Conservation (phyloP, 2,888 invertebrate species). For the Scaptomyza cyrtandrae region DNA sequence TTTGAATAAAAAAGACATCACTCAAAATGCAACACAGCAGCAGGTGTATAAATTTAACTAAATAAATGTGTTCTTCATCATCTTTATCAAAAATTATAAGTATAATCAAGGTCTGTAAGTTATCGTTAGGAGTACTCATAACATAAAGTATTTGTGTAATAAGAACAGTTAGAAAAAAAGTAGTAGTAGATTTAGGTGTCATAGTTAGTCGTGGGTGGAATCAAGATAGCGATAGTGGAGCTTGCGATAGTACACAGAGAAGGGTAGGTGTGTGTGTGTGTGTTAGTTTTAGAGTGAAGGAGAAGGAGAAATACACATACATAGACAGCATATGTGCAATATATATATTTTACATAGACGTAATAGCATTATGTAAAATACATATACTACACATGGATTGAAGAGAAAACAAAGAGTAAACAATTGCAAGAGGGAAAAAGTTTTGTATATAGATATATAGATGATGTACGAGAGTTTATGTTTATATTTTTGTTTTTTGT, state of each 20-base stretch:
- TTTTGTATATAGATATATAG: constrained; percentile 27
- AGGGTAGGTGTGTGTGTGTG: background rate
- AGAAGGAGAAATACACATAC: constrained; percentile 72
- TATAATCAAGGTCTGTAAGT: constrained; percentile 23
- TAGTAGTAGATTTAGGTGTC: constrained; percentile 14
- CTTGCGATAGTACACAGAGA: constrained; percentile 2
- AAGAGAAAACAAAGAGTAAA: constrained; percentile 59
- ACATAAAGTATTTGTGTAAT: constrained; percentile 20
- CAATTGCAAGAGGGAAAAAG: constrained; percentile 79
- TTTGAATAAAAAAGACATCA: constrained; percentile 31
- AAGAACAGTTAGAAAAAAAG: constrained; percentile 16
- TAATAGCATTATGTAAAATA: constrained; percentile 54
- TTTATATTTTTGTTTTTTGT: constrained; percentile 27
- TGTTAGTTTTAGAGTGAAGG: constrained; percentile 8
- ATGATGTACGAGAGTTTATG: constrained; percentile 7
- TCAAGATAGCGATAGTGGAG: constrained; percentile 29
- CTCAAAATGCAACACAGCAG: constrained; percentile 54
- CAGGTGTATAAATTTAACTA: constrained; percentile 8
- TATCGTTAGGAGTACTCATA: constrained; percentile 27
- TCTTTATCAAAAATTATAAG: constrained; percentile 10
- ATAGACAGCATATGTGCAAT: constrained; percentile 68
- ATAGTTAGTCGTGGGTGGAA: constrained; percentile 21
- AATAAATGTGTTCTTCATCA: constrained; percentile 6
- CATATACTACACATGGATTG: constrained; percentile 62
- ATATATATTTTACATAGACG: constrained; percentile 68